phyloP scores from a whole-genome alignment of 2,888 invertebrate species.

The Dastarcus helophoroides region DNA sequence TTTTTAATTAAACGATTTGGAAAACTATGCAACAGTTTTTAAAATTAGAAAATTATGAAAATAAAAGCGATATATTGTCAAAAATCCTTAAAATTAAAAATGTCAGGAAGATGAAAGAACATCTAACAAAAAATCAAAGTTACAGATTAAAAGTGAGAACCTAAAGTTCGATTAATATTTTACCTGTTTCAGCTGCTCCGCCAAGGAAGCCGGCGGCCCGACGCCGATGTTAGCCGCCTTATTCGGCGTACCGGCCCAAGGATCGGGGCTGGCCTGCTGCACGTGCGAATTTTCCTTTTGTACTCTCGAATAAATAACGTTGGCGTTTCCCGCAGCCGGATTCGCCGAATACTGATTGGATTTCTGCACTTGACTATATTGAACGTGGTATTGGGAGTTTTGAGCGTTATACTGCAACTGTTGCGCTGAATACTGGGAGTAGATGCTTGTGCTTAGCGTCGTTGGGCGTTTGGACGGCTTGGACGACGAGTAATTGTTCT shows the following conservation, averaged over 20 bases:
- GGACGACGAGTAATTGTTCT: slow-evolving; percentile 18
- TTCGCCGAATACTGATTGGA: slow-evolving; percentile 16
- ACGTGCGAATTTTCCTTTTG: slow-evolving; percentile 38
- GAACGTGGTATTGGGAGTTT: slow-evolving; percentile 25
- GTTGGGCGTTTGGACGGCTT: slow-evolving; percentile 17
- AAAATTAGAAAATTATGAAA: no score
- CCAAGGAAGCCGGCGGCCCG: slow-evolving; percentile 67
- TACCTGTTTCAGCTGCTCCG: slow-evolving; percentile 75
- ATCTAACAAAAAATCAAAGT: background rate
- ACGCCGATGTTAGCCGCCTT: slow-evolving; percentile 34
- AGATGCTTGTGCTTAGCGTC: slow-evolving; percentile 20
- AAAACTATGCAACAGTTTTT: no score
- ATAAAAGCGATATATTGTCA: no score
- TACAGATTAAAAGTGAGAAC: background rate
- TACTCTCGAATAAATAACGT: slow-evolving; percentile 40
- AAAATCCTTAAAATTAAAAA: no score
- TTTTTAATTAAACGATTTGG: no score
- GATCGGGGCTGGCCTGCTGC: slow-evolving; percentile 32
- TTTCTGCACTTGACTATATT: slow-evolving; percentile 29
- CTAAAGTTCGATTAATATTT: no score
- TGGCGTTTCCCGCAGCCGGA: slow-evolving; percentile 14
- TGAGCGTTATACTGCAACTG: slow-evolving; percentile 22
- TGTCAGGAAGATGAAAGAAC: no score
- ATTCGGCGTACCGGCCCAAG: slow-evolving; percentile 29
- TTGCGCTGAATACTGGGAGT: slow-evolving; percentile 19